phyloP scores from a whole-genome alignment of 2,797 vertebrate genomes.

The Anomalospiza imberbis region DNA sequence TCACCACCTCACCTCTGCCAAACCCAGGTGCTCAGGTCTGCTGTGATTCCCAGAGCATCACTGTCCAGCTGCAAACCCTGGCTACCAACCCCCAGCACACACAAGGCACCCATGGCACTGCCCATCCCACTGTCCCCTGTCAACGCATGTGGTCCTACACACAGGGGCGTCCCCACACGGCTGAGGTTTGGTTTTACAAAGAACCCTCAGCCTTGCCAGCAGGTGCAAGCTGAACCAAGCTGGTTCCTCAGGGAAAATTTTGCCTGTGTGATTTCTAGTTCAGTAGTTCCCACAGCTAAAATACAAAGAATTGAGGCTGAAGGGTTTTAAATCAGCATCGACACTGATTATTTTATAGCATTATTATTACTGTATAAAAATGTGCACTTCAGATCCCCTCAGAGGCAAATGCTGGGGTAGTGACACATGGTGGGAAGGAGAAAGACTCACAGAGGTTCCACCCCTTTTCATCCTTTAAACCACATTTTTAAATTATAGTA shows the following conservation, averaged over 20 bases:
- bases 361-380: not conserved
- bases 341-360: not conserved
- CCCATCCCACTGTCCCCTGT: not conserved
- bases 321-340: not conserved
- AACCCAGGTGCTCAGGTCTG: not conserved
- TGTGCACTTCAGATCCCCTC: not conserved
- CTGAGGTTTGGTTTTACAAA: not conserved
- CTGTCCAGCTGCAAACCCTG: not conserved
- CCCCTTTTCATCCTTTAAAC: not conserved
- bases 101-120: not conserved
- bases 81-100: not conserved
- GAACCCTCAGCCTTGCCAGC: not conserved
- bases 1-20: not conserved
- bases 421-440: not conserved
- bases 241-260: not conserved
- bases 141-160: rapidly evolving
- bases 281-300: not conserved
- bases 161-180: rapidly evolving
- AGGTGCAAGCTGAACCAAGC: not conserved
- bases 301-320: not conserved
- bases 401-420: not conserved
- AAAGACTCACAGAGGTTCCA: not conserved
- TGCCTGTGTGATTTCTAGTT: not conserved
- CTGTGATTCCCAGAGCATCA: not conserved
- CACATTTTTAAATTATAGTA: not conserved